These are phyloP conservation scores for Zele albiditarsus DNA, from an alignment of 2,888 invertebrate genomes.

Conservation along the genomic window DNA sequence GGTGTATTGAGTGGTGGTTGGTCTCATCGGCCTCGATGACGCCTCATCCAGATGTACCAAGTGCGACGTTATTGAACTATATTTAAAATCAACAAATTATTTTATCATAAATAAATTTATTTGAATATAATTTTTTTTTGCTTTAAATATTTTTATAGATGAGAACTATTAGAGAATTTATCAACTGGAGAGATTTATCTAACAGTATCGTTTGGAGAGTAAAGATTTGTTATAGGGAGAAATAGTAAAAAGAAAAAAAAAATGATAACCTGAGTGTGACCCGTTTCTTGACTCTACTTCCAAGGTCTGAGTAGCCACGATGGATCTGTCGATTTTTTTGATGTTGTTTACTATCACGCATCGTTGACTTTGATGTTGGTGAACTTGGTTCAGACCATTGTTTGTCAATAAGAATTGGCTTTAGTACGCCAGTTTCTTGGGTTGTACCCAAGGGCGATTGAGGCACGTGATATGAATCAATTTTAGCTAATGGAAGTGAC, in stretches of 20 bases:
- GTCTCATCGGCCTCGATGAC: conserved; percentile 38
- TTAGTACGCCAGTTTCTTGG: conserved; percentile 71
- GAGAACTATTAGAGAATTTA: too few relatives aligned
- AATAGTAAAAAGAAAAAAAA: conserved; percentile 10
- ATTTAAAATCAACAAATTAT: conserved; percentile 5
- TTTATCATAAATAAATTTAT: conserved; percentile 20
- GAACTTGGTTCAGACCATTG: conserved; percentile 86
- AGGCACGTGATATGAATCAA: conserved; percentile 70
- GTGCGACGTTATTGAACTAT: conserved; percentile 63
- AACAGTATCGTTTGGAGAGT: too few relatives aligned
- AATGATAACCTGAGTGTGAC: conserved; percentile 83
- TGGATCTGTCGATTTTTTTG: conserved; percentile 77
- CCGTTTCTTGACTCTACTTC: conserved; percentile 87
- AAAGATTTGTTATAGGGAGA: not conserved
- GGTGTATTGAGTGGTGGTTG: conserved; percentile 32
- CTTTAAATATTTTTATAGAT: not conserved
- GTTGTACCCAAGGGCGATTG: conserved; percentile 62
- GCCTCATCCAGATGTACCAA: conserved; percentile 61
- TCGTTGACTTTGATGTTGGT: conserved; percentile 77
- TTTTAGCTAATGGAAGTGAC: conserved; percentile 74
- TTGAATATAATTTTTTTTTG: not conserved
- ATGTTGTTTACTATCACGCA: conserved; percentile 71
- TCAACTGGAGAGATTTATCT: not conserved
- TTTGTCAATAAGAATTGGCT: conserved; percentile 84
- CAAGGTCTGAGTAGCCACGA: conserved; percentile 84